Percentiles rank a stretch among this genome's conserved stretches.
Evolutionary conservation across 2,888 invertebrate species (phyloP).

Genomic region (Dolomedes plantarius): DNA sequence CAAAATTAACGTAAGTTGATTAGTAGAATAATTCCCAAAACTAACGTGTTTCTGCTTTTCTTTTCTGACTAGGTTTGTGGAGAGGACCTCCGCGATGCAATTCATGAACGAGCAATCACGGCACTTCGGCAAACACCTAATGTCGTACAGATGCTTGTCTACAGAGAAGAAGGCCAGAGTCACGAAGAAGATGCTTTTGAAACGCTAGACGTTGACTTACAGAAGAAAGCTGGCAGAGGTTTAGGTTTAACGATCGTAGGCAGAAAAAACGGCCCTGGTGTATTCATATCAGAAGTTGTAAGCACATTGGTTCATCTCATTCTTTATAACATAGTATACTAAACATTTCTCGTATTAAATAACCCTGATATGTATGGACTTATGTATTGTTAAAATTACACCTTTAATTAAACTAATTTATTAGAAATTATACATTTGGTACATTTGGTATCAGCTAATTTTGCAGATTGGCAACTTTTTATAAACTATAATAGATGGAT

Average conservation of each 20-base stretch:
- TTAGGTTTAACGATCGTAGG: constrained; percentile 91
- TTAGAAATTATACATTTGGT: too few relatives aligned
- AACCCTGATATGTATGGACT: too few relatives aligned
- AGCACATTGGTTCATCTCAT: too few relatives aligned
- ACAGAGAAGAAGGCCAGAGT: constrained; percentile 80
- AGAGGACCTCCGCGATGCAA: constrained; percentile 73
- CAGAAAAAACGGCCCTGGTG: constrained; percentile 84
- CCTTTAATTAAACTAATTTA: too few relatives aligned
- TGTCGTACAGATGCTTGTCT: constrained; percentile 86
- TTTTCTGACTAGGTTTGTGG: constrained; percentile 70
- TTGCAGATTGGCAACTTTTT: too few relatives aligned
- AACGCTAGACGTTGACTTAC: constrained; percentile 86
- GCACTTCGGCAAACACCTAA: constrained; percentile 89
- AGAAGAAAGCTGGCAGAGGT: constrained; percentile 91
- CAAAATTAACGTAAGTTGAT: too few relatives aligned
- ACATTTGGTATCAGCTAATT: too few relatives aligned
- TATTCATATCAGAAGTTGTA: constrained; percentile 95
- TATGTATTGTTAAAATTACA: too few relatives aligned
- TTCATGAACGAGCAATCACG: constrained; percentile 83
- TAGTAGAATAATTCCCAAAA: too few relatives aligned
- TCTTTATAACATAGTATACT: too few relatives aligned
- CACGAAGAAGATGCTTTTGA: constrained; percentile 83
- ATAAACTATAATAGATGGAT: too few relatives aligned
- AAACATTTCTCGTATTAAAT: too few relatives aligned
- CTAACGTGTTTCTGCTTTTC: not conserved